Evolutionary conservation across 1,140 invertebrate species (phyloP), one percentile per base, ranked within the genome.

Genomic region (Agraylea sexmaculata): DNA sequence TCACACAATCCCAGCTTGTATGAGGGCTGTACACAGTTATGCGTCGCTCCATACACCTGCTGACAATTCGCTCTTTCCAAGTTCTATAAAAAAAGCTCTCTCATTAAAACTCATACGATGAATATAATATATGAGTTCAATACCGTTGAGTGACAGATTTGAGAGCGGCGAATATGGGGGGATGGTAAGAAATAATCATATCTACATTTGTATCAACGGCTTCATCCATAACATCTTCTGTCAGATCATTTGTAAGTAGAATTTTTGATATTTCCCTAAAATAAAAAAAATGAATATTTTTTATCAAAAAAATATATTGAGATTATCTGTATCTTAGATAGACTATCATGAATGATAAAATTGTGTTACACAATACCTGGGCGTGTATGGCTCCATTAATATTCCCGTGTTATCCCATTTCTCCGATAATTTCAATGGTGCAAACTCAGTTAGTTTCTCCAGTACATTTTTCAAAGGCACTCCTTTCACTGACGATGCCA

Each of bases 361-460:
- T 30, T 37, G 30, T 10, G n/a, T n/a, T n/a, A n/a, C n/a, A n/a
- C n/a, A 18, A 30, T 59, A 58, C 64, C 67, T 73, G 21, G 70
- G 55, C 48, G 61, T 65, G 13, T 71, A 71, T 10, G 89, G 87
- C 55, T 94, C 83, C 8, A 95, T 69, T 7, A 97, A 64, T 4
- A 97, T 60, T 5, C 93, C 93, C 18, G 94, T 91, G 67, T 98
- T 97, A 58, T 98, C 94, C 92, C 93, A 98, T 19, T 68, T 72
- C 49, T 80, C 88, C 1, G 91, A 85, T 8, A 88, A 66, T 3
- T 61, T 57, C 11, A 72, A 58, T 21, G 83, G 74, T 7, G 87
- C 86, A 62, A 83, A 80, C 15, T 66, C 56, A 53, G 86, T 68
- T 20, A 94, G 59, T 37, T 63, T 59, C 12, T 62, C 48, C 3